These are phyloP conservation scores for Anthonomus grandis DNA, from an alignment of 1,140 invertebrate species.

Conservation along the genomic window DNA sequence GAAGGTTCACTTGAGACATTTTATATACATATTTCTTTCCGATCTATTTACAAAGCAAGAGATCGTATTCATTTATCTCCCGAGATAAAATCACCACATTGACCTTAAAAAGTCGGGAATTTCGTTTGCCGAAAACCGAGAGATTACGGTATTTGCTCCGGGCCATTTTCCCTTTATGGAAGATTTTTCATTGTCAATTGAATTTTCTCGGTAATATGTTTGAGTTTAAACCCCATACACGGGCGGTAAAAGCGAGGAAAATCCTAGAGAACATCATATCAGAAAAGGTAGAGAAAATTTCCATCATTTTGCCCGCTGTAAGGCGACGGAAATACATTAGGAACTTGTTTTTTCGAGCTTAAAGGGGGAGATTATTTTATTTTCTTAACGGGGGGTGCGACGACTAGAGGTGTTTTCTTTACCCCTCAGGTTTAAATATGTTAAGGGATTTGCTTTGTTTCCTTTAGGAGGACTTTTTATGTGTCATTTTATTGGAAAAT, in stretches of 20 bases:
- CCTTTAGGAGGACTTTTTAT: too few relatives aligned
- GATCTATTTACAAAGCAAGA: too few relatives aligned
- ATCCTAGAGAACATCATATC: conserved; percentile 34
- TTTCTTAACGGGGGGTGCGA: conserved; percentile 8
- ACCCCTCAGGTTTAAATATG: too few relatives aligned
- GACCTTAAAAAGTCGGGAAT: neutral
- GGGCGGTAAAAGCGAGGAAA: conserved; percentile 27
- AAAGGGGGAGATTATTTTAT: conserved; percentile 28
- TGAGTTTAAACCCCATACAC: conserved; percentile 22
- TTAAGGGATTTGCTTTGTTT: too few relatives aligned
- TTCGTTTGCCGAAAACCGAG: conserved; percentile 2
- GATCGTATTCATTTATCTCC: too few relatives aligned
- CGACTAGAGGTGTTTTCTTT: conserved; percentile 14
- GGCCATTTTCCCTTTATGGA: conserved; percentile 19
- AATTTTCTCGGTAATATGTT: conserved; percentile 39
- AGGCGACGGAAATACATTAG: conserved; percentile 26
- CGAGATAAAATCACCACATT: too few relatives aligned
- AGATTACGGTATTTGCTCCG: conserved; percentile 11
- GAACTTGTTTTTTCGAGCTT: conserved; percentile 28
- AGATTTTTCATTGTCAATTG: conserved; percentile 35
- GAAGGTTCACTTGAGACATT: too few relatives aligned
- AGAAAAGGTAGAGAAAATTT: conserved; percentile 16
- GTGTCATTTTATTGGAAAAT: too few relatives aligned
- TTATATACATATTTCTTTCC: too few relatives aligned
- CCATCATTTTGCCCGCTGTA: conserved; percentile 27